Base-by-base conservation (phyloP, 2,888 invertebrate genomes). In the Torymus aiolomorphi region DNA sequence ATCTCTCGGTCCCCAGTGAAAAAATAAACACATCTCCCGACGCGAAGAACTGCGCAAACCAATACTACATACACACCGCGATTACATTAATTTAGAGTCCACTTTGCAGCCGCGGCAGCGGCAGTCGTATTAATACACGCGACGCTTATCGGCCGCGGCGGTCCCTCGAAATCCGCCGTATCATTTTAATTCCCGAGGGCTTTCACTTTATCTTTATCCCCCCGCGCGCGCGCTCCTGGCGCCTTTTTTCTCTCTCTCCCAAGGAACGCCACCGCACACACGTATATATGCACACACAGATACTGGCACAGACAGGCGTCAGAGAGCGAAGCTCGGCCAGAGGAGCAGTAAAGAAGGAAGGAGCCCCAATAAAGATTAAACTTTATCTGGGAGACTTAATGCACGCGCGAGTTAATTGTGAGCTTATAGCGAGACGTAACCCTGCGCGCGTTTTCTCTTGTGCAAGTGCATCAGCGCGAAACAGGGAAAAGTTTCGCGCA, bases 151-250 rank as follows among this genome's bases (percentile, higher is more conserved):
- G 63, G 18, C 14, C 56, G 42, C 42, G 42, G 54, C 63, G 54
- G 69, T 42, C 51, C 59, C 62, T 42, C 66, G 52, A 67, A 78
- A 78, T 78, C 73, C 78, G 20, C 52, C 78, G 78, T 67, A 73
- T 73, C 78, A 67, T 67, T 73, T 67, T 73, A 73, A 78, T 78
- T 78, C 78, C 61, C 51, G 42, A 49, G 62, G 62, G 73, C 78
- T 78, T 78, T 78, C 78, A 78, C 78, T 78, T 73, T 78, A 78
- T 78, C 78, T 73, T 73, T 54, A 52, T 63, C 73, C 62, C 49
- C 14, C 8, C 8, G 42, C 16, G 13, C 14, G 42, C 8, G 42
- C 16, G 13, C 42, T 16, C 20, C 11, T 8, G 42, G 42, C 42
- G 42, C 18, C 24, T 16, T 52, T 59, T 63, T 14, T 57, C 51